Conservation (phyloP, 2,113 vertebrate genomes). For the Mobula birostris region DNA sequence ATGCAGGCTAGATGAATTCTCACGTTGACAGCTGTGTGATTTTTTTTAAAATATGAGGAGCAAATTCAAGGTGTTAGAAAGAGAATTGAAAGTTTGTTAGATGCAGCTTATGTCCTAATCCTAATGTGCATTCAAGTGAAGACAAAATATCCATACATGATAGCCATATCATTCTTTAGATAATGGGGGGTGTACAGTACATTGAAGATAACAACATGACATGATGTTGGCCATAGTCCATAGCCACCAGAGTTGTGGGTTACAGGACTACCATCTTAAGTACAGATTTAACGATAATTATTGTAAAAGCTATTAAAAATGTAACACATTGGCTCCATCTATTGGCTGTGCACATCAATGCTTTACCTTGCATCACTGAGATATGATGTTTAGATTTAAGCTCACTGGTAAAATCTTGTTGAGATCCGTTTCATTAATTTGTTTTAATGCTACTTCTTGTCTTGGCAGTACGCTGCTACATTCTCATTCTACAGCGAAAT, state of each 20-base stretch:
- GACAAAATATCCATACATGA: background rate
- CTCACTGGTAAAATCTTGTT: background rate
- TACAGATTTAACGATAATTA: background rate
- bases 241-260: background rate
- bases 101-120: background rate
- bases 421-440: background rate
- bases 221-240: background rate
- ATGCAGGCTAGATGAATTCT: too few species aligned
- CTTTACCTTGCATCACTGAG: background rate
- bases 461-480: background rate
- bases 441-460: background rate
- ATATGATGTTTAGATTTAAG: background rate
- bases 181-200: too few species aligned
- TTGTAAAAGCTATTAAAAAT: background rate
- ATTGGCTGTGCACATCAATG: background rate
- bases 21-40: background rate
- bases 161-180: background rate
- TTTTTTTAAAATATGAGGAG: background rate
- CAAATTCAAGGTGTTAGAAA: too few species aligned
- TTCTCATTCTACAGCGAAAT: background rate
- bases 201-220: background rate
- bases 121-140: background rate
- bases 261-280: background rate
- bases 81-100: background rate
- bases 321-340: slow-evolving; percentile 1